Conservation (phyloP, 2,113 vertebrate species). For the Acrocephalus kingi region DNA sequence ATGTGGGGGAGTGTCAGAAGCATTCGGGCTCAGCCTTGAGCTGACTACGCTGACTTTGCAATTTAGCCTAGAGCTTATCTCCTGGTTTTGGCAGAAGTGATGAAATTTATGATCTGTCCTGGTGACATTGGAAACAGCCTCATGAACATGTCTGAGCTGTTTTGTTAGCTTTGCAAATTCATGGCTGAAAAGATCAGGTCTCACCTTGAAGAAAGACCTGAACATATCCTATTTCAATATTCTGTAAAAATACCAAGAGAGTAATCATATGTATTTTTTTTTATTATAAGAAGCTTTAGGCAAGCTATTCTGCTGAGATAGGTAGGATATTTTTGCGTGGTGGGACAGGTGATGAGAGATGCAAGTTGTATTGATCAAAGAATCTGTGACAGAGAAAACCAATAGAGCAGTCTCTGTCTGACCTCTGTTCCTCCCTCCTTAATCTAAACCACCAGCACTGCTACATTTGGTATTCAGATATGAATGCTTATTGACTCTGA, state of each 20-base stretch:
- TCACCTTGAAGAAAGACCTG: conserved; percentile 29
- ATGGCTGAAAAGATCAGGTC: background rate
- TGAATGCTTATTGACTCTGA: conserved; percentile 56
- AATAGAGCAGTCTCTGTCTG: background rate
- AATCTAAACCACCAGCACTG: conserved; percentile 34
- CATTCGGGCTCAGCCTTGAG: background rate
- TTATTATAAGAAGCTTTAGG: background rate
- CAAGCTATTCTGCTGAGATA: background rate
- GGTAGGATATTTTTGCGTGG: background rate
- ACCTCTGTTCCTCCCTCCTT: background rate
- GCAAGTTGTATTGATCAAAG: background rate
- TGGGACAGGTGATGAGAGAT: background rate
- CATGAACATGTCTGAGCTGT: conserved; percentile 13
- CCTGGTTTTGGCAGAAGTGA: background rate
- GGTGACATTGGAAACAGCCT: background rate
- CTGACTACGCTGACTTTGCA: conserved; percentile 27
- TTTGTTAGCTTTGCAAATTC: conserved; percentile 22
- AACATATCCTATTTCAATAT: background rate
- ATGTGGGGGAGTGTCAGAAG: conserved; percentile 8
- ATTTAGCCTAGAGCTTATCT: conserved; percentile 26
- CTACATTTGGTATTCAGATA: conserved; percentile 25
- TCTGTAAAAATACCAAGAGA: background rate
- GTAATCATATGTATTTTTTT: background rate
- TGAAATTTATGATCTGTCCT: conserved; percentile 16
- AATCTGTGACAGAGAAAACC: background rate